Percentiles rank a stretch among this genome's conserved stretches.
Evolutionary conservation across 1,140 invertebrate genomes (phyloP).

Genomic region (Metopolophium dirhodum): DNA sequence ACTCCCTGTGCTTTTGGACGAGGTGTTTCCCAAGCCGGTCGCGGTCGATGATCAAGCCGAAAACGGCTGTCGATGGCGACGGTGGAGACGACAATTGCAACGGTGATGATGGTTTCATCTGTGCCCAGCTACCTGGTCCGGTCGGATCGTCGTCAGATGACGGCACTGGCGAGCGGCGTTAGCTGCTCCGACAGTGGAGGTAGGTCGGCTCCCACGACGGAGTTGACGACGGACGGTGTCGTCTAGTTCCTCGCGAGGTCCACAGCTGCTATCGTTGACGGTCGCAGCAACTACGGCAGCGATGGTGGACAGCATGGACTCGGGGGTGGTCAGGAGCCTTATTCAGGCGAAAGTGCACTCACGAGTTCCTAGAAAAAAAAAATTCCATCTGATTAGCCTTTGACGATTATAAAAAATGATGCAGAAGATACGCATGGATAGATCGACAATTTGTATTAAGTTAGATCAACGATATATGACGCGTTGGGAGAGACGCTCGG

Average conservation of each 20-base stretch:
- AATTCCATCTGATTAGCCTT: neutral
- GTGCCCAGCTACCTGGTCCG: slow-evolving; percentile 10
- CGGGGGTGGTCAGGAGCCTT: neutral
- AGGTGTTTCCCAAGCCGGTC: neutral
- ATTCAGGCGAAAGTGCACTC: neutral
- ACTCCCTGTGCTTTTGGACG: neutral
- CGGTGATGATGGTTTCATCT: slow-evolving; percentile 23
- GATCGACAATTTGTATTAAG: neutral
- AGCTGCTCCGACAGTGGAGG: neutral
- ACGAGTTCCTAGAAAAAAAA: neutral
- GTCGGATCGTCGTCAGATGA: neutral
- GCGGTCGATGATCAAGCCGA: neutral
- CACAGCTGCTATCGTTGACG: neutral
- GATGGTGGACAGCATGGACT: neutral
- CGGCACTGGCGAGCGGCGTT: neutral
- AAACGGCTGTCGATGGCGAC: neutral
- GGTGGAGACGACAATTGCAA: neutral
- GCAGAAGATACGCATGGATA: no score
- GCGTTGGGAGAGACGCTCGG: no score
- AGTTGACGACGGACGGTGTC: neutral
- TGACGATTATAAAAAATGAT: neutral
- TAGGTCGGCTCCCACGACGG: no score
- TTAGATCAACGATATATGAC: neutral
- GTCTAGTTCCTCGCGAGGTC: neutral
- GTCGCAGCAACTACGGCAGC: neutral